Base-by-base conservation (phyloP, 2,113 vertebrate genomes). In the Eolophus roseicapilla region DNA sequence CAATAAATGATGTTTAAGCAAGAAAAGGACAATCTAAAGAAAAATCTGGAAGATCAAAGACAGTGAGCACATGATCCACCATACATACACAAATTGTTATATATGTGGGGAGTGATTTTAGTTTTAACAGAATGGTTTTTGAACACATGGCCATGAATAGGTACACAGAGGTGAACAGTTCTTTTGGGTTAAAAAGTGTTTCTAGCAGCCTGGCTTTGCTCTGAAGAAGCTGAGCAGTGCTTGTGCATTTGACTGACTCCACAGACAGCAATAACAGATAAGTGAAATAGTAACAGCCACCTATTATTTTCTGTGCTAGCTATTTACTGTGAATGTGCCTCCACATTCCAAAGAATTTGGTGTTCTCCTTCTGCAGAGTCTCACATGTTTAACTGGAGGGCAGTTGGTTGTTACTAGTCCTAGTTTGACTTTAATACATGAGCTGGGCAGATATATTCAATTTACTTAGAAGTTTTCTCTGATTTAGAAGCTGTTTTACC, bases 41-140 rank as follows among this genome's bases (percentile, higher is more conserved):
- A 71, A 63, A 37, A 27, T 7, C 10, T 19, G 19, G 14, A 52
- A 73, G n/a, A 24, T 19, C 4, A 27, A 37, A 21, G 19, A 11
- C 20, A 18, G 6, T 7, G 46, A 59, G n/a, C 20, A 10, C 13
- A 0, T 20, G 65, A 74, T 10, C 23, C 33, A 46, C 11, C 15
- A 19, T 28, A 6, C 3, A 2, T 2, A 8, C 29, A 11, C 10
- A 47, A 14, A 8, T 18, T n/a, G 20, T 43, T 67, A 17, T 3
- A 9, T 39, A 6, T 43, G 17, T 3, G 1, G 46, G 43, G 28
- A n/a, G 23, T 25, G 31, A 53, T 57, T 62, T 71, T 35, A 25
- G 49, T 69, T 70, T 50, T 46, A 41, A 15, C 8, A 23, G 33
- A 17, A 20, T 9, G 6, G 29, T 2, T 57, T 90, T 63, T 21